Evolutionary conservation across 2,888 invertebrate species (phyloP), one percentile per base, ranked within the genome.

Genomic region (Cancer borealis): DNA sequence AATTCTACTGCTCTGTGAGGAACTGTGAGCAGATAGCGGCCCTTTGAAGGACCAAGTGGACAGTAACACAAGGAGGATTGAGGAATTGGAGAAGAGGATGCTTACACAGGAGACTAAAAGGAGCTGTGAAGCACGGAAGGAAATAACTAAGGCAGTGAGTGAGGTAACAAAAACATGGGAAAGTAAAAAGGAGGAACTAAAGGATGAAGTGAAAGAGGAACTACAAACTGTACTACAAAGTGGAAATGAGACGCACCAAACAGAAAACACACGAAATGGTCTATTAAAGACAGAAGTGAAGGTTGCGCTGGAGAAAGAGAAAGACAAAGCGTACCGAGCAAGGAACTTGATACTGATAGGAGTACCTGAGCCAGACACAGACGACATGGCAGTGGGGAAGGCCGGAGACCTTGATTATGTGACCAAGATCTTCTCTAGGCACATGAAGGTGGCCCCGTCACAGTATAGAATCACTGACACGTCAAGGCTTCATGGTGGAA

Each of bases 1-100:
- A 66, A 66, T 79, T 92, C 46, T 92, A 92, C 92, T 92, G 92
- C 49, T 54, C 92, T 45, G 92, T 92, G 84, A 79, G 92, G n/a
- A 92, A 92, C 45, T 92, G 92, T 66, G 92, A 92, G 73, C 21
- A 92, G 12, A 45, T 79, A 39, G 79, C 79, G 92, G 47, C 39
- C 60, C 66, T 39, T 30, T 91, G 49, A 60, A 66, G 39, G 91
- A 60, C 60, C 84, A 84, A 46, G 92, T 84, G n/a, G 26, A 84
- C 49, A 39, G 54, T 12, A 54, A 54, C 49, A 90, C 47, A 47
- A 45, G 30, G 17, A 47, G 79, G 30, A 84, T 84, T 84, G 92
- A 92, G 39, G 47, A 79, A 3, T 21, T 60, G 60, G 60, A 91
- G n/a, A 73, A 60, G 45, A 91, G n/a, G 46, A 39, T 88, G 39